These are phyloP conservation scores for Pipistrellus kuhlii DNA, from an alignment of 2,797 vertebrate species.

Conservation along the genomic window DNA sequence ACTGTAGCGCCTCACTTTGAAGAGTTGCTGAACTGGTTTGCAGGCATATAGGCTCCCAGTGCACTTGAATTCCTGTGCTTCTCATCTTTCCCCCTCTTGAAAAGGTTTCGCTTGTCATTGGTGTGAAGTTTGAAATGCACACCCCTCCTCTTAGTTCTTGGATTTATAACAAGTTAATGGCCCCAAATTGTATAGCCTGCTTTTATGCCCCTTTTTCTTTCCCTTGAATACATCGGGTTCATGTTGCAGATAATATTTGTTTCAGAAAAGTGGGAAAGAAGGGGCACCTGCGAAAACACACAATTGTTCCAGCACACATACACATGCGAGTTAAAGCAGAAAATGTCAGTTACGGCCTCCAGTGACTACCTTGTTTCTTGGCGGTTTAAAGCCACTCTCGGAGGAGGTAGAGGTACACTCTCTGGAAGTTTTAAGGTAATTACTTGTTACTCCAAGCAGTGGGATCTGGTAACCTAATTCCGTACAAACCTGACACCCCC, in stretches of 20 bases:
- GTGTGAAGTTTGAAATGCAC: slow-evolving; percentile 80
- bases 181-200: slow-evolving; percentile 65
- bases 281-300: slow-evolving; percentile 78
- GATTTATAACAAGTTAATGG: slow-evolving; percentile 70
- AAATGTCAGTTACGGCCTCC: slow-evolving; percentile 74
- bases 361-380: slow-evolving; percentile 70
- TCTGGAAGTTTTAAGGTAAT: slow-evolving; percentile 71
- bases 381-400: slow-evolving; percentile 46
- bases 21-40: slow-evolving; percentile 85
- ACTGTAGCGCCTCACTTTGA: slow-evolving; percentile 59
- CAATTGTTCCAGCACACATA: slow-evolving; percentile 73
- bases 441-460: slow-evolving; percentile 63
- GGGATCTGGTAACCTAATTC: slow-evolving; percentile 51
- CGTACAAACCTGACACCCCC: slow-evolving; percentile 31
- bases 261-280: slow-evolving; percentile 80
- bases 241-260: slow-evolving; percentile 81
- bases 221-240: slow-evolving; percentile 80
- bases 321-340: slow-evolving; percentile 75
- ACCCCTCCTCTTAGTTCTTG: slow-evolving; percentile 65
- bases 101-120: slow-evolving; percentile 82
- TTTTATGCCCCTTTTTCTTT: slow-evolving; percentile 77
- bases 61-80: slow-evolving; percentile 83
- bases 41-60: slow-evolving; percentile 68
- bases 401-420: slow-evolving; percentile 58
- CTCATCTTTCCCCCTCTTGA: slow-evolving; percentile 85